phyloP scores from a whole-genome alignment of 2,797 vertebrate genomes.

The Poecilia velifera region DNA sequence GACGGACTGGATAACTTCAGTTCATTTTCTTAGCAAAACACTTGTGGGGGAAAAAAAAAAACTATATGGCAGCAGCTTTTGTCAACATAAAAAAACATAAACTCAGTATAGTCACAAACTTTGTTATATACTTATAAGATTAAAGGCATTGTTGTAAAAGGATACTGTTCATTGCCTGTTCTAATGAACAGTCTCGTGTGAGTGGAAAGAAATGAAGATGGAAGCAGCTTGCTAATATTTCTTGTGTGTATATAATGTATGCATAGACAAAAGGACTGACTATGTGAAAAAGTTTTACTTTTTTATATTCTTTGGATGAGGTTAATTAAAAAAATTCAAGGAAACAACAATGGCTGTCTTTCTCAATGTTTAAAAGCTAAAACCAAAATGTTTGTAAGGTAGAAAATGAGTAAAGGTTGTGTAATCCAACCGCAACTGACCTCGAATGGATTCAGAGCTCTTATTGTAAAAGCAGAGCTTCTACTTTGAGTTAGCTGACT shows the following conservation, averaged over 20 bases:
- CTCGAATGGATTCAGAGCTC: not conserved
- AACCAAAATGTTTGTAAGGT: not conserved
- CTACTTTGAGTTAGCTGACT: not conserved
- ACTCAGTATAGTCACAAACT: not conserved
- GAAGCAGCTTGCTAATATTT: not conserved
- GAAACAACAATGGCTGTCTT: not conserved
- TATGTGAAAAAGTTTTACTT: not conserved
- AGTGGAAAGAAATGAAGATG: not conserved
- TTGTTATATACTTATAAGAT: not conserved
- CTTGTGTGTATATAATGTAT: not conserved
- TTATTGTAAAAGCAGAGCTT: not conserved
- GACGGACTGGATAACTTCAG: not conserved
- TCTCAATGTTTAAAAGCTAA: not conserved
- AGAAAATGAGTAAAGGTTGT: not conserved
- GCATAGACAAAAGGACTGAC: not conserved
- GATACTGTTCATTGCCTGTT: not conserved
- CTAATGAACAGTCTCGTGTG: not conserved
- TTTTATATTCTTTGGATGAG: not conserved
- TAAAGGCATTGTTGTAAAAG: not conserved
- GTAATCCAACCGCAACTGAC: not conserved
- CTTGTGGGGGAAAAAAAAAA: not conserved
- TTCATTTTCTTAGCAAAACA: not conserved
- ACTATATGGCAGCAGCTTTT: not conserved
- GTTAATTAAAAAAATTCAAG: not conserved
- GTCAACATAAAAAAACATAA: not conserved